Conservation (phyloP, 2,797 vertebrate species). For the Rhinogobio ventralis region DNA sequence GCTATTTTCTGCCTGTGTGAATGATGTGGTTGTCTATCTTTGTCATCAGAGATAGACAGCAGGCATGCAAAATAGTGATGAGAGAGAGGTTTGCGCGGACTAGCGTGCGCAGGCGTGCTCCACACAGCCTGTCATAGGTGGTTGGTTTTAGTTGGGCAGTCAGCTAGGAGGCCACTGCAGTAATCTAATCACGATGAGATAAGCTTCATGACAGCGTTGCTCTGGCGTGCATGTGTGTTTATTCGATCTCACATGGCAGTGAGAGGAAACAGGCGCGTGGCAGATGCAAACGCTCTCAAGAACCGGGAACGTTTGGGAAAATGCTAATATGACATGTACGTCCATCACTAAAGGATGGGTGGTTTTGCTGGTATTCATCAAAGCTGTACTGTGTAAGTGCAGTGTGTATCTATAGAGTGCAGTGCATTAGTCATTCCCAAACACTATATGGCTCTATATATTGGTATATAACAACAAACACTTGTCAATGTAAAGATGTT, state of each 20-base stretch:
- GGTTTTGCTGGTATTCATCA: constrained; percentile 39
- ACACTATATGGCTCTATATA: constrained; percentile 7
- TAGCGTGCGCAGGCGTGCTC: constrained; percentile 39
- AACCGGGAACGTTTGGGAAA: constrained; percentile 66
- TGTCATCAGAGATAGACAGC: constrained; percentile 50
- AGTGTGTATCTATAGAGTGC: constrained; percentile 19
- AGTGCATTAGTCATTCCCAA: constrained; percentile 23
- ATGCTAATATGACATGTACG: constrained; percentile 47
- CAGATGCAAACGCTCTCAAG: constrained; percentile 43
- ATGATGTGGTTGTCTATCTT: constrained; percentile 30
- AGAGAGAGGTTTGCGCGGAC: constrained; percentile 32
- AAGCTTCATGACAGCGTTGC: constrained; percentile 76
- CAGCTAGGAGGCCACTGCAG: constrained; percentile 73
- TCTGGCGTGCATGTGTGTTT: constrained; percentile 68
- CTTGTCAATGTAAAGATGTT: background rate
- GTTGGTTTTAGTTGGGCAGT: constrained; percentile 69
- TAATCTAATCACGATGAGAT: constrained; percentile 77
- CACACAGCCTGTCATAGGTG: constrained; percentile 65
- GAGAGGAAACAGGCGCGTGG: constrained; percentile 59
- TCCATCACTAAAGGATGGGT: constrained; percentile 46
- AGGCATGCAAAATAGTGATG: constrained; percentile 45
- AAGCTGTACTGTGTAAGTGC: constrained; percentile 3
- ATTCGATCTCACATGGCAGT: constrained; percentile 67
- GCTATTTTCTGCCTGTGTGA: constrained; percentile 31
- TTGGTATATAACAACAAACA: background rate